Conservation (phyloP, 2,113 vertebrate species). For the Lampris incognitus region DNA sequence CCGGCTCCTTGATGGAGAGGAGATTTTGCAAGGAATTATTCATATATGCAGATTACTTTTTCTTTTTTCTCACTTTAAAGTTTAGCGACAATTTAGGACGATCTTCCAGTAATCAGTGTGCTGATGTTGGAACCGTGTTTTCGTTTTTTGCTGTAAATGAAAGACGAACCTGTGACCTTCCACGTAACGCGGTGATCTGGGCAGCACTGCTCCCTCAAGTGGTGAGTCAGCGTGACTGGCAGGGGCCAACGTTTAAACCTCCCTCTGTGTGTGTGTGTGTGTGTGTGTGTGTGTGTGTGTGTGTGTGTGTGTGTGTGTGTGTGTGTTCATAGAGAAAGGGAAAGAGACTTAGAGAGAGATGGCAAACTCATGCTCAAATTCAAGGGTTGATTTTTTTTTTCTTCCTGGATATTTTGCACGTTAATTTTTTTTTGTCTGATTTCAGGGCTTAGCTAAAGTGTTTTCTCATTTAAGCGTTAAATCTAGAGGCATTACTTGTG, state of each 20-base stretch:
- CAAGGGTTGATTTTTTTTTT: conserved; percentile 36
- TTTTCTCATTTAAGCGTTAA: conserved; percentile 58
- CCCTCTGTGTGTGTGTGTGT: conserved; percentile 18
- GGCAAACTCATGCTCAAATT: background rate
- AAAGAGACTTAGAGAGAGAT: background rate
- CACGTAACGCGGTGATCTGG: conserved; percentile 20
- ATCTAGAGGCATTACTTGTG: conserved; percentile 32
- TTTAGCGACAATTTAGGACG: conserved; percentile 19
- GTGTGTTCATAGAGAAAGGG: conserved; percentile 1
- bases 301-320: background rate
- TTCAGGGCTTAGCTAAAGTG: conserved; percentile 36
- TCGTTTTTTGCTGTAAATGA: conserved; percentile 37
- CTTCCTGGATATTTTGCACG: background rate
- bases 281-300: conserved; percentile 1
- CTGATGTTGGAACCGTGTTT: conserved; percentile 63
- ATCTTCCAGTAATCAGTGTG: conserved; percentile 51
- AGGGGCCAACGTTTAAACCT: conserved; percentile 36
- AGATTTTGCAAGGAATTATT: conserved; percentile 17
- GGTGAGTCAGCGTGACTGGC: conserved; percentile 53
- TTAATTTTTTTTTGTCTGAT: conserved; percentile 18
- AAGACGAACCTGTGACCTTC: conserved; percentile 35
- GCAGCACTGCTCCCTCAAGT: conserved; percentile 38
- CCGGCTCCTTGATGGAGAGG: conserved; percentile 28
- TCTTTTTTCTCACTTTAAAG: background rate
- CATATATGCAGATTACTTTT: conserved; percentile 13